These are phyloP conservation scores for Magallana gigas DNA, from an alignment of 1,140 invertebrate genomes.

Conservation along the genomic window DNA sequence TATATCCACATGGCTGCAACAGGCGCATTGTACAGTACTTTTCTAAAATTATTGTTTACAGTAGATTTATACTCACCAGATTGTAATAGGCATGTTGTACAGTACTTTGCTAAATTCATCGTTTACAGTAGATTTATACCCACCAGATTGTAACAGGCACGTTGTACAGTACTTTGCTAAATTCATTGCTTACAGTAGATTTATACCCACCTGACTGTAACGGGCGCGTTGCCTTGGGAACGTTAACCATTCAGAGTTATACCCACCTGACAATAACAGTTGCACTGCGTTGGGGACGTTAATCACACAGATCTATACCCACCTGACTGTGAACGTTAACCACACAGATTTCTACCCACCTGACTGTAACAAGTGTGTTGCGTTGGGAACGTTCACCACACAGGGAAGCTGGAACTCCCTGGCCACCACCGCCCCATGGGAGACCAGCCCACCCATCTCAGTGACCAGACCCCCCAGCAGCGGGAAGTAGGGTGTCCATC, in stretches of 20 bases:
- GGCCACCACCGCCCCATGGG: constrained; percentile 94
- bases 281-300: background rate
- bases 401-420: constrained; percentile 92
- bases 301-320: background rate
- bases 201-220: too few relatives aligned
- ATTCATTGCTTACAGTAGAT: too few relatives aligned
- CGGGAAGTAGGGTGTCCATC: constrained; percentile 93
- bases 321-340: background rate
- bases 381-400: constrained; percentile 86
- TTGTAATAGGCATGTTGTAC: too few relatives aligned
- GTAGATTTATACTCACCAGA: too few relatives aligned
- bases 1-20: background rate
- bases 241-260: background rate
- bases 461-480: constrained; percentile 89
- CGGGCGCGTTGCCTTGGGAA: too few relatives aligned
- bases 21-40: too few relatives aligned
- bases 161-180: too few relatives aligned
- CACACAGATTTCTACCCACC: constrained; percentile 78
- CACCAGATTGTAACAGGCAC: too few relatives aligned
- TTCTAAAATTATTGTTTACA: constrained; percentile 84
- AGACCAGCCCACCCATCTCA: constrained; percentile 91
- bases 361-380: constrained; percentile 85
- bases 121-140: too few relatives aligned
- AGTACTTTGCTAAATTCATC: too few relatives aligned
- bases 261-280: background rate